Base-by-base conservation (phyloP, 2,113 vertebrate genomes). In the Melospiza georgiana region DNA sequence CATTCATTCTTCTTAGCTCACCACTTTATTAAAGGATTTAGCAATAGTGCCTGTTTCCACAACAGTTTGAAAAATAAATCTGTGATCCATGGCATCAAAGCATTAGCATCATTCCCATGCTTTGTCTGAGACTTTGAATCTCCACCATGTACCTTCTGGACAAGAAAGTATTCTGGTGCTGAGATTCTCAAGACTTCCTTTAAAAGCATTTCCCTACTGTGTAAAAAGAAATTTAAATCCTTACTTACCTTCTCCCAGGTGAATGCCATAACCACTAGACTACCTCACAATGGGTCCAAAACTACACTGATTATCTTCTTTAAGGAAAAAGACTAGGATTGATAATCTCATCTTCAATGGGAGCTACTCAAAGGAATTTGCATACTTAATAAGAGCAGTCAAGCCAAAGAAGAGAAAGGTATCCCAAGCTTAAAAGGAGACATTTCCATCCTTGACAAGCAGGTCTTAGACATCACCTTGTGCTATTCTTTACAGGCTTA, bases 51-150 rank as follows among this genome's bases (percentile, higher is more conserved):
- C 37, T 75, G 27, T 91, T 90, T 86, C 31, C 17, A 66, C 59
- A 76, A 75, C 13, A 76, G 33, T 79, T n/a, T 85, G 62, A 72
- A 76, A 52, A 69, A 49, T 21, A 77, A 86, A 83, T 28, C 46
- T 92, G 90, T 89, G 76, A 66, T 95, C 76, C 5, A 1, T 51
- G 31, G 59, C 84, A 94, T 92, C 76, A 87, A 84, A 95, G 51
- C 9, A 58, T 77, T 82, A 83, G 28, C 66, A 57, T 49, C 90
- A 92, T 85, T 90, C 35, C 21, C 24, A 28, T 68, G 21, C 35
- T 79, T 94, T 90, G 51, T 80, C 71, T 80, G 48, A 93, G 30
- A 39, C 33, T 95, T 90, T 92, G 78, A 72, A 94, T 76, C n/a
- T 88, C 49, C 35, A 63, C 30, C 25, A 39, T 27, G 30, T 68